Conservation (phyloP, 2,888 invertebrate species). For the Pilophorus perplexus region DNA sequence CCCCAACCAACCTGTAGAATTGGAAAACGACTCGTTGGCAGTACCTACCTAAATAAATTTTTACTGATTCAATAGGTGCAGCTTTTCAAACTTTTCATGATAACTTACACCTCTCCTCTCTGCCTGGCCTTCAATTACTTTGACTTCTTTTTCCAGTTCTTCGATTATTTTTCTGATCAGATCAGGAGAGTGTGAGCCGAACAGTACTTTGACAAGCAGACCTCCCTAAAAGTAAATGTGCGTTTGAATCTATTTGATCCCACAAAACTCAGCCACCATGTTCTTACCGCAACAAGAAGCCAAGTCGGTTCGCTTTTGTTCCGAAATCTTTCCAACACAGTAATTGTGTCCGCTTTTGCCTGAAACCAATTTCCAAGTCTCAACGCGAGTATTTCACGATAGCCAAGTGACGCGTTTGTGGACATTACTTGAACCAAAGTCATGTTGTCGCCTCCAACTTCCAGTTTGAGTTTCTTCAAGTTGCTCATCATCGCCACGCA, state of each 20-base stretch:
- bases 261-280: no score
- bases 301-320: slow-evolving; percentile 86
- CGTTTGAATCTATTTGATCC: background rate
- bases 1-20: slow-evolving; percentile 51
- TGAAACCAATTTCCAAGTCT: slow-evolving; percentile 52
- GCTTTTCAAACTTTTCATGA: no score
- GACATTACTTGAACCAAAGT: slow-evolving; percentile 69
- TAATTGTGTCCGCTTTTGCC: slow-evolving; percentile 56
- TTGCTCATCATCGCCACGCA: slow-evolving; percentile 80
- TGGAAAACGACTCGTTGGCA: no score
- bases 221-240: slow-evolving; percentile 59
- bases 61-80: no score
- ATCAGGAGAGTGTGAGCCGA: slow-evolving; percentile 79
- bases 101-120: slow-evolving; percentile 56
- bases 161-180: slow-evolving; percentile 65
- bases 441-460: slow-evolving; percentile 78
- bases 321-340: slow-evolving; percentile 69
- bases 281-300: slow-evolving; percentile 76
- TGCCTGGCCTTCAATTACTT: slow-evolving; percentile 59
- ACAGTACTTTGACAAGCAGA: slow-evolving; percentile 71
- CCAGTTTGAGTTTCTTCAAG: slow-evolving; percentile 81
- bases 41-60: no score
- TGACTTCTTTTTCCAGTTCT: slow-evolving; percentile 67
- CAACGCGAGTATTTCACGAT: background rate
- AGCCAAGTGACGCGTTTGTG: background rate